Evolutionary conservation across 2,888 invertebrate genomes (phyloP), one percentile per base, ranked within the genome.

Genomic region (Stenichneumon culpator): DNA sequence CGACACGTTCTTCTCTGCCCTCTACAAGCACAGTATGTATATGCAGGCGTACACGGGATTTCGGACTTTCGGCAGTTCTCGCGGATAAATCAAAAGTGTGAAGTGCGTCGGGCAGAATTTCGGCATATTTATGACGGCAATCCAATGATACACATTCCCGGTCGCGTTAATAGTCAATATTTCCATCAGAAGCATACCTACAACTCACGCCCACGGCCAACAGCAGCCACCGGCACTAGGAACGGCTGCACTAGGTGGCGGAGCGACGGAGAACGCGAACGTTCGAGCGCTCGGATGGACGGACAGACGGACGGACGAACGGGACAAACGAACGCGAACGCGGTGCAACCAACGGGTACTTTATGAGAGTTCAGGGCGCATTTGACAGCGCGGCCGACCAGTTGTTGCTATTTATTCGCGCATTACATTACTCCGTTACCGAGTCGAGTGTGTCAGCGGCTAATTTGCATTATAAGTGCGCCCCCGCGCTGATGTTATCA

Each of bases 361-460:
- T 93, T 93, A 93, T 93, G 93, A 90, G 92, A 92, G 92, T 93
- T 92, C 91, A 90, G 93, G 89, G 89, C 92, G 92, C 90, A 92
- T 94, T 93, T 93, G 93, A 93, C 93, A 94, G 92, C 88, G 90
- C 89, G 91, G 91, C 92, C 90, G 91, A 91, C 93, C 93, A 93
- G 93, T 94, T 93, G 93, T 94, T 94, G 93, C 93, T 93, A 94
- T 94, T 94, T 94, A 94, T 94, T 94, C 92, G 91, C 92, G 91
- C 93, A 93, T 93, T 93, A 93, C 93, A 93, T 93, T 93, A 92
- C 93, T 92, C 91, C 91, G 93, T 92, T 93, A 92, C 92, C 91
- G 92, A 92, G 92, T 92, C 90, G 92, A 93, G 93, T 92, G 92
- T 93, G 86, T 86, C 88, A 86, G 86, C 91, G 90, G 92, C 92